Conservation (phyloP, 2,797 vertebrate genomes). For the Heliangelus exortis region DNA sequence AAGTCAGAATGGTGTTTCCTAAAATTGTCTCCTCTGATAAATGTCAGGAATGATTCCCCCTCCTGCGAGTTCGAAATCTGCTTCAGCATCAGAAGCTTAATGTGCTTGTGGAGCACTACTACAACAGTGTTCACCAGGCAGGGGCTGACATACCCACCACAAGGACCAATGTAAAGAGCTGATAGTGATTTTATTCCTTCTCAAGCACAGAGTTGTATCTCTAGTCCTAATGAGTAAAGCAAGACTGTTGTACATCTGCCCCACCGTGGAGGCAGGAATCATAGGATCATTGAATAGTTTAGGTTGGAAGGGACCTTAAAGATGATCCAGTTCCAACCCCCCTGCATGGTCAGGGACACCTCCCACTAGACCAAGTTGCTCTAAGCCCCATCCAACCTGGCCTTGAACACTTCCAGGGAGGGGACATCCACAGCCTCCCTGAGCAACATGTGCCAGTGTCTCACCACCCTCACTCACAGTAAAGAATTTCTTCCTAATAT, state of each 20-base stretch:
- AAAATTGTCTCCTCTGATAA: neutral
- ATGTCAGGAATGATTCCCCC: neutral
- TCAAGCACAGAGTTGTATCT: neutral
- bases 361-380: too few relatives aligned
- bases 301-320: too few relatives aligned
- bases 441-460: too few relatives aligned
- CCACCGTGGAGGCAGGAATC: neutral
- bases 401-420: too few relatives aligned
- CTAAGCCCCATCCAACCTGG: too few relatives aligned
- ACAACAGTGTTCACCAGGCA: neutral
- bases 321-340: too few relatives aligned
- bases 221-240: neutral
- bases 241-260: neutral
- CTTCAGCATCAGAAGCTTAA: neutral
- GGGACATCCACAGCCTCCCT: too few relatives aligned
- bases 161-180: neutral
- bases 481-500: too few relatives aligned
- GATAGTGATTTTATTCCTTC: neutral
- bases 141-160: neutral
- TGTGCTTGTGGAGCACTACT: neutral
- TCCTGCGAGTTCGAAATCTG: neutral
- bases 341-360: too few relatives aligned
- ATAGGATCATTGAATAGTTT: too few relatives aligned
- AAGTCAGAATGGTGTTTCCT: neutral
- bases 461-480: too few relatives aligned